phyloP scores from a whole-genome alignment of 2,113 vertebrate genomes.

The Nettapus auritus region DNA sequence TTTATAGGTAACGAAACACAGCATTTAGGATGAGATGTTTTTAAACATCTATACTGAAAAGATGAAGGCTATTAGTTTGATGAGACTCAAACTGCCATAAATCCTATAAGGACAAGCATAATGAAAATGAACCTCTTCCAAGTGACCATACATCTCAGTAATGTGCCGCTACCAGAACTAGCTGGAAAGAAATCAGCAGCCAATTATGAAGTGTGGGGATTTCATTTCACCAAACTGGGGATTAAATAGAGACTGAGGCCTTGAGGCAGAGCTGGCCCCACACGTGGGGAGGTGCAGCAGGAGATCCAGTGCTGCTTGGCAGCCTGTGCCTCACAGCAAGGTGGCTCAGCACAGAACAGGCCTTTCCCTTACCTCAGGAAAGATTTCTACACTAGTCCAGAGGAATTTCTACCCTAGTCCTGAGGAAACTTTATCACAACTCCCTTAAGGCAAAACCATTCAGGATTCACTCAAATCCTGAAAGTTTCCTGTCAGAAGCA shows the following conservation, averaged over 20 bases:
- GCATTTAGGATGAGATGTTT: not conserved
- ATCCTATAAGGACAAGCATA: conserved; percentile 7
- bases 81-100: not conserved
- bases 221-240: not conserved
- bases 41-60: conserved; percentile 9
- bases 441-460: not conserved
- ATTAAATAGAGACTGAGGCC: not conserved
- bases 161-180: not conserved
- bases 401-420: not conserved
- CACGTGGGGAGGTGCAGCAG: rapidly evolving
- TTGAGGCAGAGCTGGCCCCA: not conserved
- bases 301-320: not conserved
- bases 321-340: not conserved
- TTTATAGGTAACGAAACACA: conserved; percentile 11
- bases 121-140: not conserved
- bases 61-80: conserved; percentile 40
- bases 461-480: not conserved
- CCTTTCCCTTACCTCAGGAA: not conserved
- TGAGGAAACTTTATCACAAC: not conserved
- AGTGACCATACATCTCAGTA: not conserved
- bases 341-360: rapidly evolving
- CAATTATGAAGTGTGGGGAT: not conserved
- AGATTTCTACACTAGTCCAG: not conserved
- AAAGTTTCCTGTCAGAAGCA: not conserved
- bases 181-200: not conserved